Percentiles rank a stretch among this genome's conserved stretches.
These are phyloP conservation scores for Lepilemur septentrionalis DNA, from an alignment of 2,797 vertebrate species.

Conservation along the genomic window DNA sequence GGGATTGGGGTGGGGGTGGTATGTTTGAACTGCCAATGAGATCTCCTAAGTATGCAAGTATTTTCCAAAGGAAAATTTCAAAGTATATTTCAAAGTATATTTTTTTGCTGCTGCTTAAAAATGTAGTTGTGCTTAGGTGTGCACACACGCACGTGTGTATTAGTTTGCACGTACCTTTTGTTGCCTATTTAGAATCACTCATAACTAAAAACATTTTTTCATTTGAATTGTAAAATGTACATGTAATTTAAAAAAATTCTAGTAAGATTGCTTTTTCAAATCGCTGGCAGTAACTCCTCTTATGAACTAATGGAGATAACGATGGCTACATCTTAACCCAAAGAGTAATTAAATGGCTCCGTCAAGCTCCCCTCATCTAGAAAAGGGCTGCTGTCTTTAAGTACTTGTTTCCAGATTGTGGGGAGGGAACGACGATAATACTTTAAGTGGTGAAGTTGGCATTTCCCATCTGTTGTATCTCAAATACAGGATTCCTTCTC, in stretches of 20 bases:
- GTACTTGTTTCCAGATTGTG: conserved; percentile 51
- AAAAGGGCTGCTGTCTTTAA: background rate
- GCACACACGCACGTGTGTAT: background rate
- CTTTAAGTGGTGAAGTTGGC: conserved; percentile 63
- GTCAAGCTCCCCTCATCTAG: background rate
- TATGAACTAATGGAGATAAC: background rate
- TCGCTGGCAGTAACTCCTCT: background rate
- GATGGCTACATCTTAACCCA: conserved; percentile 6
- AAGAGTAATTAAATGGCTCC: background rate
- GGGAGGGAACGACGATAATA: conserved; percentile 39
- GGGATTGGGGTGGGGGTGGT: too few species aligned
- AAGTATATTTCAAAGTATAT: conserved; percentile 27
- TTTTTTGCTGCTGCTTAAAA: background rate
- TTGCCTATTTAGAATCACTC: background rate
- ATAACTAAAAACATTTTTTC: conserved; percentile 16
- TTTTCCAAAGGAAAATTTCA: conserved; percentile 1
- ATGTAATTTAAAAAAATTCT: background rate
- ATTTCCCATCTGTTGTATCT: conserved; percentile 63
- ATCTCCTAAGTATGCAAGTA: background rate
- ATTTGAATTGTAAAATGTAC: conserved; percentile 24
- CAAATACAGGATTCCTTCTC: conserved; percentile 29
- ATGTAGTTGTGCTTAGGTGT: background rate
- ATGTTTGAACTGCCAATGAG: background rate
- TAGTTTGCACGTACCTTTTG: background rate
- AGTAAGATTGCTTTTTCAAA: background rate